Evolutionary conservation across 2,797 vertebrate species (phyloP), one percentile per base, ranked within the genome.

Genomic region (Cyclopterus lumpus): DNA sequence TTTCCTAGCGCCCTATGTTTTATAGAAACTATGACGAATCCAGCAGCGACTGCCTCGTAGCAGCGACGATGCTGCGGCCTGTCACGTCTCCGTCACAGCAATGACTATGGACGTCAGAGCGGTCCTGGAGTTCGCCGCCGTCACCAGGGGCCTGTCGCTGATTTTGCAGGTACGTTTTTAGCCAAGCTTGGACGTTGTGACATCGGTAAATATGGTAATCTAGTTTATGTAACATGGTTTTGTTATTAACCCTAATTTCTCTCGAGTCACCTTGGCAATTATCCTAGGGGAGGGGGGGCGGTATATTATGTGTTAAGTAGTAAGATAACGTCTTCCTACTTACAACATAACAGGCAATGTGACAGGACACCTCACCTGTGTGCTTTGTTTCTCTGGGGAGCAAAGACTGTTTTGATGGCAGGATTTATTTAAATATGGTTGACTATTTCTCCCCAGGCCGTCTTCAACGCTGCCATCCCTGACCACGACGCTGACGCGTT

Each of bases 401-500:
- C 16, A 38, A 30, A 40, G 38, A 24, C 10, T 7, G 24, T 26
- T 16, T 16, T 24, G 6, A 26, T 55, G 8, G 6, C 30, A 58
- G 8, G 2, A 49, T 71, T 30, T 40, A 9, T 44, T 42, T 20
- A 16, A 54, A 76, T 55, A 4, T 10, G 26, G 14, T 58, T 1
- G 14, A 54, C 59, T 57, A 4, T 73, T 62, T 72, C 55, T 64
- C 38, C 62, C 36, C 90, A 99, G 98, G 96, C 95, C 51, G 65
- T 96, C 18, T 95, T 98, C 60, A 98, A 99, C 65, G 90, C 93
- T 59, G 90, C 95, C 83, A 95, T 99, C 88, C 98, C 98, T 7
- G 98, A 99, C 68, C 97, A 99, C n/a, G 73, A 79, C 0, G 97
- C 98, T 0, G 98, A 99, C 48, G 98, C 97, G 20, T 99, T 99